Evolutionary conservation across 53 echinoderm and acorn worm species (phyloP), one percentile per base, ranked within the genome.

Genomic region (Astropecten irregularis): DNA sequence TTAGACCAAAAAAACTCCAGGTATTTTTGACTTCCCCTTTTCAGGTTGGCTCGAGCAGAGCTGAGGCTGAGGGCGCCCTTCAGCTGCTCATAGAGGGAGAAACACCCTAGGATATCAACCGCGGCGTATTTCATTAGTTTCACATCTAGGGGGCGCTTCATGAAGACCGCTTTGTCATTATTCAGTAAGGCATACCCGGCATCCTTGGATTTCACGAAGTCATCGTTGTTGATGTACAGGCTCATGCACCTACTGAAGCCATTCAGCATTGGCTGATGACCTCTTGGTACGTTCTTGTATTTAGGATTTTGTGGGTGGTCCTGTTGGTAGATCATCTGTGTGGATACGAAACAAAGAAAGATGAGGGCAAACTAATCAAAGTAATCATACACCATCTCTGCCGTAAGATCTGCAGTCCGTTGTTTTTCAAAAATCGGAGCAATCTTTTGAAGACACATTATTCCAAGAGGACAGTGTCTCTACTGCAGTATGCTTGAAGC

Each of bases 61-160:
- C 23, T 7, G 18, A 4, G 5, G 4, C 34, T 18, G 8, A 51
- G 7, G 5, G 31, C 18, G 15, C 3, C 1, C 71, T 51, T 50
- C n/a, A 52, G 51, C 52, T 34, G 19, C 23, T 26, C 7, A 44
- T 68, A 68, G n/a, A 68, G 44, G 8, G 2, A 0, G 46, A 40
- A 68, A 13, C 13, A 21, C 1, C 42, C 71, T n/a, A 21, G 33
- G 47, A 79, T 62, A 48, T 79, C 79, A 1, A 35, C 63, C 3
- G 79, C 79, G 5, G 79, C 44, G 79, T 79, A 79, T 9, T 60
- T 31, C 32, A 79, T 46, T 5, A 61, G 62, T n/a, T 18, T 29
- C 18, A 47, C 48, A 18, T 31, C 4, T 48, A 79, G 57, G 31
- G 79, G 63, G 2, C 61, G 62, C 63, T 79, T 46, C 33, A 62